A percentile compares a stretch with the other conserved stretches of the same genome.
These are phyloP conservation scores for Tinea trinotella DNA, from an alignment of 2,888 invertebrate species.

Conservation along the genomic window DNA sequence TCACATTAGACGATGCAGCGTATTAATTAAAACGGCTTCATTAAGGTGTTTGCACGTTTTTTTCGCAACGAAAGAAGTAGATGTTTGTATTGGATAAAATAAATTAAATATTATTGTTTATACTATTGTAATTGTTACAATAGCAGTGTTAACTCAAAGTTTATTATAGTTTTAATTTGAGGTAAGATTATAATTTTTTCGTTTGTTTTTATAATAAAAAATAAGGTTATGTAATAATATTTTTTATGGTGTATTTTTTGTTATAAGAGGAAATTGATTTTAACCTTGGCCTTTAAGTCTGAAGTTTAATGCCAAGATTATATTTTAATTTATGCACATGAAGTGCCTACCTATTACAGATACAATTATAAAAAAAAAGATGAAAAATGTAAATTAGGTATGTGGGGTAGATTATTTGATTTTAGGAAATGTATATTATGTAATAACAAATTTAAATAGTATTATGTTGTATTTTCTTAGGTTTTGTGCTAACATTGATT, in stretches of 20 bases:
- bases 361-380: too few species aligned
- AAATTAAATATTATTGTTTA: neutral
- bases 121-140: neutral
- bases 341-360: too few species aligned
- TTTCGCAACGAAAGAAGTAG: neutral
- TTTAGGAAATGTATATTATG: too few species aligned
- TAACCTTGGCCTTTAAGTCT: neutral
- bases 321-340: too few species aligned
- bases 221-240: slow-evolving; percentile 4
- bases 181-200: neutral
- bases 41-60: neutral
- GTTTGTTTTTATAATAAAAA: neutral
- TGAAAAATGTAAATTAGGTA: too few species aligned
- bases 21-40: neutral
- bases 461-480: too few species aligned
- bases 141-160: neutral
- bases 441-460: too few species aligned
- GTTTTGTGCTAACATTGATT: too few species aligned
- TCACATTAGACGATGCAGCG: neutral
- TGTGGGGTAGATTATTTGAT: too few species aligned
- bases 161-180: neutral
- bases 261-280: neutral
- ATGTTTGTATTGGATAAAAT: neutral
- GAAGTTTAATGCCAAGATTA: neutral
- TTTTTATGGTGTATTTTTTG: neutral